A percentile compares a stretch with the other conserved stretches of the same genome.
Conservation (phyloP, 2,797 vertebrate genomes). For the Brachyrhaphis roseni region DNA sequence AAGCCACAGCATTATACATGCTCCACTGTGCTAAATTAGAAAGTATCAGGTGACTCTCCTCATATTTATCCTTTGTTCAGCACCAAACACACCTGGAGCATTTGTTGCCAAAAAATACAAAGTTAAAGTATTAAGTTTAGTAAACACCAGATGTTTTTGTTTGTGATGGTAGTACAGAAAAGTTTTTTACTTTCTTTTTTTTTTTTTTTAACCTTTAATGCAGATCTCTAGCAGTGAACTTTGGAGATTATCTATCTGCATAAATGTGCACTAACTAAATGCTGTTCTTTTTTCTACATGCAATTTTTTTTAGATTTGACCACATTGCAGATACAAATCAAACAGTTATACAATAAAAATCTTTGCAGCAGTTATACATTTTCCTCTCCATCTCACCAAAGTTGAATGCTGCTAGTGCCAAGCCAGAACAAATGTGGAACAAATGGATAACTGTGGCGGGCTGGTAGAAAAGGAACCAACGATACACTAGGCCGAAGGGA, state of each 20-base stretch:
- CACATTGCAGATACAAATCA: neutral
- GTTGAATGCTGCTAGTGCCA: constrained; percentile 95
- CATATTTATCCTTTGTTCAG: neutral
- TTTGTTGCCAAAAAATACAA: neutral
- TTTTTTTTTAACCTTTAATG: neutral
- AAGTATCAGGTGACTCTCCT: neutral
- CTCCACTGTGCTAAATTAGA: neutral
- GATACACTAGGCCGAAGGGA: constrained; percentile 92
- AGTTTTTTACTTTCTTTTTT: neutral
- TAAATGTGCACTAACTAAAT: neutral
- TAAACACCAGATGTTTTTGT: neutral
- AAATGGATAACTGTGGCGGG: constrained; percentile 88
- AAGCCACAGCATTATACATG: neutral
- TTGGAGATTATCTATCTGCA: neutral
- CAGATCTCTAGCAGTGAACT: neutral
- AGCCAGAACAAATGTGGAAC: constrained; percentile 89
- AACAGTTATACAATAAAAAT: neutral
- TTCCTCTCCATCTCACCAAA: constrained; percentile 86
- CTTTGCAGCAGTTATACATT: neutral
- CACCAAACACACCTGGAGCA: neutral
- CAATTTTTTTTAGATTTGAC: neutral
- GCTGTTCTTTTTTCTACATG: neutral
- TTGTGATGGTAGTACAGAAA: neutral
- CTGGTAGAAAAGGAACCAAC: constrained; percentile 89
- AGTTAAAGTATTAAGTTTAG: neutral